Percentiles rank a stretch among this genome's conserved stretches.
These are phyloP conservation scores for Gallinago undulata DNA, from an alignment of 2,113 vertebrate species.

Conservation along the genomic window DNA sequence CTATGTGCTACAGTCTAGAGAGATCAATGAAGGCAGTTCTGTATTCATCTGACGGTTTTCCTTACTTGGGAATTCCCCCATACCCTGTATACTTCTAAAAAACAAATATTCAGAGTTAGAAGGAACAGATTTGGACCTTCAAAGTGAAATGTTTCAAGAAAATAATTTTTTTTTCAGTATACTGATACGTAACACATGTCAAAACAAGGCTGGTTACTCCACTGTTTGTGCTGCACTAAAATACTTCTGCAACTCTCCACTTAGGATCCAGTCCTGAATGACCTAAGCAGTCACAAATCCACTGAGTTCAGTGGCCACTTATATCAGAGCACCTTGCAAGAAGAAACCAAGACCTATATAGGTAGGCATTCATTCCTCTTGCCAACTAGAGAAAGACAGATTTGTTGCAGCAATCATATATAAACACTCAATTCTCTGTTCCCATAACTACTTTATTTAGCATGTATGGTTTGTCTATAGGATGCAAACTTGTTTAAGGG, in stretches of 20 bases:
- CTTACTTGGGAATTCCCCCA: not conserved
- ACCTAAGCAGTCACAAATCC: not conserved
- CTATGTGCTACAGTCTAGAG: not conserved
- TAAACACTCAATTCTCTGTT: not conserved
- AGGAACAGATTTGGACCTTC: not conserved
- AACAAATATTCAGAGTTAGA: not conserved
- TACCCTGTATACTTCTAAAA: not conserved
- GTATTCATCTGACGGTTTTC: not conserved
- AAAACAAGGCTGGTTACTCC: not conserved
- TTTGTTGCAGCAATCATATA: not conserved
- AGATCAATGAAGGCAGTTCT: not conserved
- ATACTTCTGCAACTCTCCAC: not conserved
- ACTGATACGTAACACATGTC: rapidly evolving
- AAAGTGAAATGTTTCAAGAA: not conserved
- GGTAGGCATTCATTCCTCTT: not conserved
- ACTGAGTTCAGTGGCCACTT: not conserved
- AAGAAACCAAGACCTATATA: not conserved
- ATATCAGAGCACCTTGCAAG: not conserved
- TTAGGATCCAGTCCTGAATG: not conserved
- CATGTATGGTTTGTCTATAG: not conserved
- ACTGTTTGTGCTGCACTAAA: not conserved
- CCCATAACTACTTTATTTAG: not conserved
- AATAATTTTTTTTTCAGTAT: not conserved
- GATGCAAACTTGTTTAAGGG: not conserved
- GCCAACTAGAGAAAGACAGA: not conserved